phyloP scores from a whole-genome alignment of 2,888 invertebrate species.

The Lasioglossum malachurum region DNA sequence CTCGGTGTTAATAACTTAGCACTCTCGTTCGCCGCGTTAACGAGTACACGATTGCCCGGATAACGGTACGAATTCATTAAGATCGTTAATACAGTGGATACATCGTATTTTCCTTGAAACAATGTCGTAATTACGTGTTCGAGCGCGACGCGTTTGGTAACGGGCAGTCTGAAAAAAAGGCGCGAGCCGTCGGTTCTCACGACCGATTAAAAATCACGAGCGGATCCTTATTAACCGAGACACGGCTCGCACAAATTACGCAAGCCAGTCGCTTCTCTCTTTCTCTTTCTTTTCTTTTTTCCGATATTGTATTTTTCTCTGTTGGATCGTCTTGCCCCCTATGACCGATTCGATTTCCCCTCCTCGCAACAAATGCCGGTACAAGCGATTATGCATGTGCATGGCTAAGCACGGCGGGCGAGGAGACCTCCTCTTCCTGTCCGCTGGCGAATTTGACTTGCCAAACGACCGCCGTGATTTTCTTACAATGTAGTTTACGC shows the following conservation, averaged over 20 bases:
- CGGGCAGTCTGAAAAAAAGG: neutral
- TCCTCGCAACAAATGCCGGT: slow-evolving; percentile 22
- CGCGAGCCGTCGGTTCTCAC: neutral
- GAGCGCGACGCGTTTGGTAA: neutral
- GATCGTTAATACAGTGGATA: neutral
- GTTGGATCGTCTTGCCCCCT: neutral
- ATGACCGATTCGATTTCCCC: neutral
- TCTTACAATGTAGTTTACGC: slow-evolving; percentile 49
- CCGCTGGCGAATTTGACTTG: slow-evolving; percentile 52
- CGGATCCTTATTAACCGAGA: neutral
- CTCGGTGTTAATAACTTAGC: slow-evolving; percentile 2
- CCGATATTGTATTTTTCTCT: neutral
- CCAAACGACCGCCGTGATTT: slow-evolving; percentile 39
- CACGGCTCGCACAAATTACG: neutral
- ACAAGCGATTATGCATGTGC: slow-evolving; percentile 26
- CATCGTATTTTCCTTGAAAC: neutral
- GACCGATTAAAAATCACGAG: neutral
- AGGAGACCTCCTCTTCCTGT: slow-evolving; percentile 40
- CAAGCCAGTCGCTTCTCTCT: neutral
- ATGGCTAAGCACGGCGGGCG: neutral
- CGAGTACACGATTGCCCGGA: neutral
- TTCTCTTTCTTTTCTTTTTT: neutral
- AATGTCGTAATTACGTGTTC: neutral
- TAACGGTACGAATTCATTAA: neutral
- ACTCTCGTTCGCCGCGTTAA: neutral